Base-by-base conservation (phyloP, 2,888 invertebrate genomes). In the Luffia ferchaultella region DNA sequence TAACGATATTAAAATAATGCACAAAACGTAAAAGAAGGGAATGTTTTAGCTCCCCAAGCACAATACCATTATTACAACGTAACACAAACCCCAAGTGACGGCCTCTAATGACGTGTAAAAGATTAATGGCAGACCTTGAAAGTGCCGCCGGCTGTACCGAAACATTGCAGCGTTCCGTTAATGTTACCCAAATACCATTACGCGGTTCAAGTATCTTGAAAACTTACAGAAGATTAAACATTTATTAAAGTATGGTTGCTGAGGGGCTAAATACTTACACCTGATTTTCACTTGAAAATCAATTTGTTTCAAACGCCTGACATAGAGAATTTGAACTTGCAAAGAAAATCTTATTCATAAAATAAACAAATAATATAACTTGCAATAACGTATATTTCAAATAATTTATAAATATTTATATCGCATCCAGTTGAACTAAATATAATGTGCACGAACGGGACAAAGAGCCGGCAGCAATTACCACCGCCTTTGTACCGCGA, bases 401-500 rank as follows among this genome's bases (percentile, higher is more conserved):
- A n/a, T n/a, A n/a, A n/a, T n/a, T n/a, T n/a, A n/a, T n/a, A n/a
- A n/a, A n/a, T n/a, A n/a, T n/a, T n/a, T n/a, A n/a, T n/a, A n/a
- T n/a, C n/a, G n/a, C n/a, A n/a, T n/a, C n/a, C n/a, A n/a, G n/a
- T n/a, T 12, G 30, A 3, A 30, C 30, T 12, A 12, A 30, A 30
- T 30, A 30, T 3, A 30, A 12, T 3, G 30, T 12, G 30, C 30
- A 30, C 30, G 30, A 30, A 12, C 30, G 5, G 30, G 30, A 30
- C 30, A 30, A 30, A 30, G 30, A 30, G 30, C 30, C 30, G 30
- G 30, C 30, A 30, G 30, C 30, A 30, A 30, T 7, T 30, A 7
- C 3, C 16, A 46, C 30, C 45, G 15, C 45, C 42, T 15, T 60
- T 62, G 58, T 15, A 16, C 45, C 19, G 12, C 30, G 30, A 3